A percentile compares a stretch with the other conserved stretches of the same genome.
These are phyloP conservation scores for Spilarctia lutea DNA, from an alignment of 2,888 invertebrate genomes.

Conservation along the genomic window DNA sequence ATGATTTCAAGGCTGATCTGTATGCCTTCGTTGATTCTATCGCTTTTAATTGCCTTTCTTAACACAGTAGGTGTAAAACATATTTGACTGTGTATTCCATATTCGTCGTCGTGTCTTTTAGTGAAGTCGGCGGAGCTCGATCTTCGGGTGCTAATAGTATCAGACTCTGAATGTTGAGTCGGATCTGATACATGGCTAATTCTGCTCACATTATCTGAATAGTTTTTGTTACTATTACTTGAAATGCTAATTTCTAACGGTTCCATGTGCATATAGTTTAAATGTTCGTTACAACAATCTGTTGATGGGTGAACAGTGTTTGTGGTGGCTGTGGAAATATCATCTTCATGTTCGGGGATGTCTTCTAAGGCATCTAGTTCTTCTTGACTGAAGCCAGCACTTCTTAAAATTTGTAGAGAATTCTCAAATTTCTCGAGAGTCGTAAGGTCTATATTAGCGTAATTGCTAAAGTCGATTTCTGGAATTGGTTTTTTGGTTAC, in stretches of 20 bases:
- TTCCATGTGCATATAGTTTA: conserved; percentile 79
- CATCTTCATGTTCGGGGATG: conserved; percentile 80
- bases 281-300: conserved; percentile 75
- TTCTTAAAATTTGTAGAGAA: conserved; percentile 89
- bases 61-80: conserved; percentile 81
- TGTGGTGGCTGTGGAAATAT: conserved; percentile 75
- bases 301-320: conserved; percentile 74
- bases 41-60: conserved; percentile 73
- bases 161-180: conserved; percentile 77
- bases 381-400: conserved; percentile 87
- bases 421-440: conserved; percentile 93
- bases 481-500: conserved; percentile 63
- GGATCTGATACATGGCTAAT: conserved; percentile 85
- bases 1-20: conserved; percentile 60
- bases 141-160: conserved; percentile 80
- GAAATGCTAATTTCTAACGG: conserved; percentile 75
- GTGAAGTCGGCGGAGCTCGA: conserved; percentile 89
- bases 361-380: conserved; percentile 83
- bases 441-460: conserved; percentile 92
- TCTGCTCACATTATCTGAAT: conserved; percentile 84
- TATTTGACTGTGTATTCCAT: conserved; percentile 67
- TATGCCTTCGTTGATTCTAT: conserved; percentile 73
- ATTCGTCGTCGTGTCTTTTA: conserved; percentile 84
- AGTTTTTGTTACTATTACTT: conserved; percentile 77
- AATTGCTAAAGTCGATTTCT: conserved; percentile 84